Conservation (phyloP, 1,140 invertebrate species). For the Leptoteleia sp. region DNA sequence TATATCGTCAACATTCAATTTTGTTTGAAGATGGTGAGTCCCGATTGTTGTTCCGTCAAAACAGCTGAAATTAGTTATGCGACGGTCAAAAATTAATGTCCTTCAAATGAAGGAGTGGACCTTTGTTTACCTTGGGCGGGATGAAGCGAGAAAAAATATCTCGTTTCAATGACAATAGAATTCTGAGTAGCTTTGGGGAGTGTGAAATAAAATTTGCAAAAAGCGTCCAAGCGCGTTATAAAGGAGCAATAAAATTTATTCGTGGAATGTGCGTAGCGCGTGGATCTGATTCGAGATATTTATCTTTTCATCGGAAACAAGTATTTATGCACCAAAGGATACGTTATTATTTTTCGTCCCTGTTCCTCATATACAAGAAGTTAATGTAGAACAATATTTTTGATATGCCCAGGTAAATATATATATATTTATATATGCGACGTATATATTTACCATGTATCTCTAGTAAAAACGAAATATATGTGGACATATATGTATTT, state of each 20-base stretch:
- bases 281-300: slow-evolving; percentile 18
- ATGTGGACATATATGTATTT: no score
- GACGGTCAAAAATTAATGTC: not conserved
- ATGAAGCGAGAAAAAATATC: no score
- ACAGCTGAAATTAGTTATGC: no score
- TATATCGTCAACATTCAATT: not conserved
- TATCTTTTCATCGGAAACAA: slow-evolving; percentile 5
- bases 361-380: no score
- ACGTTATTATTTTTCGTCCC: slow-evolving; percentile 11
- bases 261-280: not conserved
- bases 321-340: slow-evolving; percentile 24
- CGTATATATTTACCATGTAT: no score
- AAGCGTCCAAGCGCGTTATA: not conserved
- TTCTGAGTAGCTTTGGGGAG: not conserved
- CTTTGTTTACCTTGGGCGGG: not conserved
- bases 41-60: no score
- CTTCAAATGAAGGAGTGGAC: not conserved
- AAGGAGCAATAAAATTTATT: not conserved
- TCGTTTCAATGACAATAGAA: not conserved
- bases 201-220: not conserved
- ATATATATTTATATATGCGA: no score
- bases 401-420: no score
- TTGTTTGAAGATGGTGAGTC: not conserved
- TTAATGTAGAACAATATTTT: no score
- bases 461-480: no score